These are phyloP conservation scores for Beris morrisii DNA, from an alignment of 2,888 invertebrate genomes.

Conservation along the genomic window DNA sequence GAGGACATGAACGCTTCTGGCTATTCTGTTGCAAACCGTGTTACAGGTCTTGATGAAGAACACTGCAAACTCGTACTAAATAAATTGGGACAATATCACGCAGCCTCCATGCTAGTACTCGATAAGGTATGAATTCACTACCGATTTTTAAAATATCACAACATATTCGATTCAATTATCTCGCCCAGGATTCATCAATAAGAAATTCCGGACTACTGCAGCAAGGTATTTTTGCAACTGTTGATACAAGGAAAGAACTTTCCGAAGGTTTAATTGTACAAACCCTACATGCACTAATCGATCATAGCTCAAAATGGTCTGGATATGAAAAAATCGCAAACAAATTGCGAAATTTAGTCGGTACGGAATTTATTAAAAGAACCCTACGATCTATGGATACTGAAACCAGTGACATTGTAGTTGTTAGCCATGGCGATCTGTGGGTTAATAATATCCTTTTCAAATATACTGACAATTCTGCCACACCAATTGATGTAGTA, in stretches of 20 bases:
- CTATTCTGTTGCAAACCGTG: slow-evolving; percentile 60
- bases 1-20: slow-evolving; percentile 58
- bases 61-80: slow-evolving; percentile 58
- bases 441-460: slow-evolving; percentile 62
- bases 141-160: too few species aligned
- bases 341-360: slow-evolving; percentile 51
- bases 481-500: neutral
- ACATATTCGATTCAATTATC: neutral
- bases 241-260: neutral
- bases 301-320: slow-evolving; percentile 55
- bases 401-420: slow-evolving; percentile 52
- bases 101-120: slow-evolving; percentile 59
- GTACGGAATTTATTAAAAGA: neutral
- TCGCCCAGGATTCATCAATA: neutral
- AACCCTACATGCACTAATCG: slow-evolving; percentile 49
- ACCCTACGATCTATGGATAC: slow-evolving; percentile 47
- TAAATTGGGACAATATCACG: slow-evolving; percentile 61
- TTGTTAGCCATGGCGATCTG: slow-evolving; percentile 60
- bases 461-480: slow-evolving; percentile 35
- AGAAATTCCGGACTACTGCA: neutral
- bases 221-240: neutral
- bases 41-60: slow-evolving; percentile 60
- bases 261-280: slow-evolving; percentile 43
- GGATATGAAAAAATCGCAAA: slow-evolving; percentile 54
- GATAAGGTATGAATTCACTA: slow-evolving; percentile 55